Base-by-base conservation (phyloP, 2,797 vertebrate genomes). In the Coccyzus lansbergi region DNA sequence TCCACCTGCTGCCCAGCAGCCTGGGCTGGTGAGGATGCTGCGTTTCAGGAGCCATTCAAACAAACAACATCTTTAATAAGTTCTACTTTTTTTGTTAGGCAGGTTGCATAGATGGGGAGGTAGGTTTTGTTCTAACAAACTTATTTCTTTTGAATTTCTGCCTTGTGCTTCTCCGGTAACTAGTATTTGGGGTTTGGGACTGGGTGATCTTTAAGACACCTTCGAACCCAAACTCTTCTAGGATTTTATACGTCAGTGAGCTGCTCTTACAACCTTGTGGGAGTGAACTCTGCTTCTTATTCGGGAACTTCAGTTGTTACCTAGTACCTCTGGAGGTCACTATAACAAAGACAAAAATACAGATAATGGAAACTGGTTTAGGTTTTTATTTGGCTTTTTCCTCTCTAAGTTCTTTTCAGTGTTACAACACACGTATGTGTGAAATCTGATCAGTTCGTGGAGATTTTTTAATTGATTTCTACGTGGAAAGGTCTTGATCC, bases 321-420 rank as follows among this genome's bases (percentile, higher is more conserved):
- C 86, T 68, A 3, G 77, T 88, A 86, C 96, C 95, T 97, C 96
- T 97, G 95, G 96, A 96, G 95, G 95, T 97, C 96, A 96, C 95
- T 97, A 4, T 96, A 95, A 69, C 93, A 97, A 96, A 96, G 95
- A 95, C 56, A 80, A 92, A 94, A 94, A 94, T 90, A 40, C 68
- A 80, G 62, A 59, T 26, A 14, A 46, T 63, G 78, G 33, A 18
- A 83, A 34, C 31, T 8, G 25, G 4, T 63, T n/a, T 6, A 13
- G 42, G n/a, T 17, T 86, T 83, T 84, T 36, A 4, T 84, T 70
- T 56, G 59, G 10, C 24, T 51, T 2, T 75, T 85, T 53, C 33
- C 56, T 67, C 46, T 80, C 24, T 0, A 19, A 48, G 51, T 26
- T 31, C 4, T 63, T 53, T 60, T 29, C 34, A 20, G 42, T 48